Evolutionary conservation across 1,140 invertebrate species (phyloP).

Genomic region (Tetramorium alpestre): DNA sequence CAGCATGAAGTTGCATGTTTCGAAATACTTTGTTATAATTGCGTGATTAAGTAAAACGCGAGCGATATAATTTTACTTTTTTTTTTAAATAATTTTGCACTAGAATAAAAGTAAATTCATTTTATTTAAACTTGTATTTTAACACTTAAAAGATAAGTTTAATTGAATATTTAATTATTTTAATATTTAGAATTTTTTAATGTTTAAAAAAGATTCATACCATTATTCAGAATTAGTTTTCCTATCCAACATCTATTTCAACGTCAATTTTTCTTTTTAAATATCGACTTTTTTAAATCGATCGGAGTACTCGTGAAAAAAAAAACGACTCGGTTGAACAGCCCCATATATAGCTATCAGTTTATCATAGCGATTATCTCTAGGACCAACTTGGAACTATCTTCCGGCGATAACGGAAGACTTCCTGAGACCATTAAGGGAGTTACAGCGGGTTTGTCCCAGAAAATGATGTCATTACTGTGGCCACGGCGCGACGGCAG

Average conservation of each 20-base stretch:
- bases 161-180: neutral
- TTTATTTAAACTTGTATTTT: neutral
- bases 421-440: slow-evolving; percentile 65
- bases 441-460: slow-evolving; percentile 45
- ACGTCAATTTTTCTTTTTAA: neutral
- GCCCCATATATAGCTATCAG: neutral
- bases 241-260: neutral
- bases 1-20: neutral
- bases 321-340: neutral
- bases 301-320: neutral
- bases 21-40: neutral
- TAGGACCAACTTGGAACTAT: slow-evolving; percentile 47
- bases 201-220: neutral
- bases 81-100: neutral
- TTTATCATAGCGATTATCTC: slow-evolving; percentile 34
- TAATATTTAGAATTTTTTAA: neutral
- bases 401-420: slow-evolving; percentile 66
- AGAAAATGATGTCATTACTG: slow-evolving; percentile 68
- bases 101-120: neutral
- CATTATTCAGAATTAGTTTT: neutral
- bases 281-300: neutral
- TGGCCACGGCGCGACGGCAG: neutral
- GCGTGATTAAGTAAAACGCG: neutral
- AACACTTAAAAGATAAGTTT: neutral
- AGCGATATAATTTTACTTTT: neutral